phyloP scores from a whole-genome alignment of 2,888 invertebrate species.

The Scaptomyza caliginosa region DNA sequence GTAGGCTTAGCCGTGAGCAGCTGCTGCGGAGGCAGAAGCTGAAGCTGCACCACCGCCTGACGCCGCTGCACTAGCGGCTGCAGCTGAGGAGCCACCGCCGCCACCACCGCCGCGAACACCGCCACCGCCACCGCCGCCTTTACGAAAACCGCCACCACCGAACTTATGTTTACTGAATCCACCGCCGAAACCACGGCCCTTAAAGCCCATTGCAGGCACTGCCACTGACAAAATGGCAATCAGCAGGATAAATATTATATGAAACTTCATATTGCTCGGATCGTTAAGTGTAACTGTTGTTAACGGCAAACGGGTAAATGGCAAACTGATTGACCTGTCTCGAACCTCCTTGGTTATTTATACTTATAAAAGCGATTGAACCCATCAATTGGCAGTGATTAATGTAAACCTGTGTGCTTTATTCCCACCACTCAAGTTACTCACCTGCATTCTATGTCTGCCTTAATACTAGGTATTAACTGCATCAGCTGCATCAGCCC shows the following conservation, averaged over 20 bases:
- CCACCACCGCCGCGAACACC: conserved; percentile 14
- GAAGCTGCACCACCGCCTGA: conserved; percentile 25
- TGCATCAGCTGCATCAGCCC: conserved; percentile 12
- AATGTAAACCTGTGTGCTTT: conserved; percentile 19
- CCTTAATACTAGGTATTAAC: conserved; percentile 51
- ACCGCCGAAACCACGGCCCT: conserved; percentile 3
- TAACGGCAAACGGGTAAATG: conserved; percentile 29
- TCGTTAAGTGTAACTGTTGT: conserved; percentile 26
- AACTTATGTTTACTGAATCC: conserved; percentile 8
- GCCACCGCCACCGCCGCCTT: conserved; percentile 1
- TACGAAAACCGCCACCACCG: conserved; percentile 2
- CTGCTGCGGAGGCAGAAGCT: conserved; percentile 27
- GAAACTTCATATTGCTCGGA: conserved; percentile 65
- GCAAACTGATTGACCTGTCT: conserved; percentile 56
- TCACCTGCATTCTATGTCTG: conserved; percentile 48
- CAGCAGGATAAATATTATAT: conserved; percentile 70
- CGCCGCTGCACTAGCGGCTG: conserved; percentile 38
- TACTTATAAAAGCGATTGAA: conserved; percentile 31
- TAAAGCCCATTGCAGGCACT: conserved; percentile 25
- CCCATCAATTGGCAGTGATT: conserved; percentile 23
- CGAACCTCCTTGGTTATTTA: conserved; percentile 56
- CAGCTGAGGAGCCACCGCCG: conserved; percentile 27
- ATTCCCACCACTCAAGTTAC: conserved; percentile 10
- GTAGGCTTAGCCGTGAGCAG: conserved; percentile 37
- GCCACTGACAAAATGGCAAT: conserved; percentile 69